phyloP scores from a whole-genome alignment of 1,140 invertebrate genomes.

The Odontomachus brunneus region DNA sequence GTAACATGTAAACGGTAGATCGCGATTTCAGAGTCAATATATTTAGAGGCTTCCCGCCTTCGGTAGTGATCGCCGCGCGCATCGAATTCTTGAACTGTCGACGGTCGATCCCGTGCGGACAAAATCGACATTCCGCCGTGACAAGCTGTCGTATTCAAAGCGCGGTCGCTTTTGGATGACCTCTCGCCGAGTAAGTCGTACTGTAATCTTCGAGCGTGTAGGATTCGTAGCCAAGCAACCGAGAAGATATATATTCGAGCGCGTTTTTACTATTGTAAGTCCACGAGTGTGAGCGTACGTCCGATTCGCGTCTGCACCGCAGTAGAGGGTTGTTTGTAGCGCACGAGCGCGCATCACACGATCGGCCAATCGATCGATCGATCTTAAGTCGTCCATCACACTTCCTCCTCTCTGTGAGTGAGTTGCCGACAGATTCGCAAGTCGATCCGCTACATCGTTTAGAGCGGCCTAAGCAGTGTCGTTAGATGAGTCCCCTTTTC shows the following conservation, averaged over 20 bases:
- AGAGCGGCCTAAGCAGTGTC: no score
- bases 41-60: conserved; percentile 59
- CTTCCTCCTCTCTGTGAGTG: conserved; percentile 28
- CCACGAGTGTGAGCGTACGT: conserved; percentile 55
- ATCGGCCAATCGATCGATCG: not conserved
- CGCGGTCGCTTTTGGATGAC: conserved; percentile 22
- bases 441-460: conserved; percentile 28
- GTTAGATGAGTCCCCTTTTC: no score
- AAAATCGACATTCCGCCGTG: conserved; percentile 4
- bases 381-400: conserved; percentile 12
- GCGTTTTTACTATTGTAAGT: conserved; percentile 68
- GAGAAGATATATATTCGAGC: conserved; percentile 56
- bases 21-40: conserved; percentile 72
- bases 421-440: conserved; percentile 33
- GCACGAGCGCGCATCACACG: conserved; percentile 14
- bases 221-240: conserved; percentile 29
- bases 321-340: conserved; percentile 45
- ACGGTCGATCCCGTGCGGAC: conserved; percentile 16
- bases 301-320: conserved; percentile 20
- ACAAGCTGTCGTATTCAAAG: not conserved
- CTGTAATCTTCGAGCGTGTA: conserved; percentile 29
- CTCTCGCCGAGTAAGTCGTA: conserved; percentile 48
- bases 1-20: conserved; percentile 31
- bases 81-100: conserved; percentile 32
- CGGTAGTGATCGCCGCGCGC: conserved; percentile 43